Evolutionary conservation across 2,888 invertebrate species (phyloP).

Genomic region (Stenotaenia linearis): DNA sequence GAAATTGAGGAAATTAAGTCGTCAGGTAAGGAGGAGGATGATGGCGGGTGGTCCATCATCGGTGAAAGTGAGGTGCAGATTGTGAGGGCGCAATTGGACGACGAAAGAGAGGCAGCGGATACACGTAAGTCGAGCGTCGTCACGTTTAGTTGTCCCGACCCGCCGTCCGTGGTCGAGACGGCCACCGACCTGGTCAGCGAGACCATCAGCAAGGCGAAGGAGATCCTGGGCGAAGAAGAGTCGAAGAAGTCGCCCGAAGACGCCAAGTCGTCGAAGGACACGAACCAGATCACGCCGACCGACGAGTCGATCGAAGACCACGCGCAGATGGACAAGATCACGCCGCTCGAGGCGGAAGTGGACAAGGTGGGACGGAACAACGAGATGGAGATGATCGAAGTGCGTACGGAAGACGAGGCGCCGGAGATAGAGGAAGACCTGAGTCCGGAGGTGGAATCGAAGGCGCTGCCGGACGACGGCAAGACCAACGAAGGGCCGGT

Average conservation of each 20-base stretch:
- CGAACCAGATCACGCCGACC: constrained; percentile 37
- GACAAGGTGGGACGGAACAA: constrained; percentile 33
- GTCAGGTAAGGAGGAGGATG: not conserved
- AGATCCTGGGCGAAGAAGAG: constrained; percentile 1
- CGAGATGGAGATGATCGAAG: constrained; percentile 43
- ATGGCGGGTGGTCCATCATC: not conserved
- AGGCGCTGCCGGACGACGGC: constrained; percentile 7
- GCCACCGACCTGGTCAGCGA: constrained; percentile 13
- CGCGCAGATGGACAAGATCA: constrained; percentile 39
- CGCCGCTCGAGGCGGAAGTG: constrained; percentile 37
- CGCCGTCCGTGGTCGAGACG: not conserved
- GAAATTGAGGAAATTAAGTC: not conserved
- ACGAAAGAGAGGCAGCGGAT: not conserved
- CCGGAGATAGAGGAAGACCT: constrained; percentile 45
- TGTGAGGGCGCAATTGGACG: constrained; percentile 2
- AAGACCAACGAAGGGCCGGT: not conserved
- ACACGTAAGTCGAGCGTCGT: not conserved
- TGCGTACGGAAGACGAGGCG: constrained; percentile 47
- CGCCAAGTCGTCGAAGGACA: not conserved
- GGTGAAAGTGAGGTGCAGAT: not conserved
- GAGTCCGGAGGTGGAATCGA: constrained; percentile 39
- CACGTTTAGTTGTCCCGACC: not conserved
- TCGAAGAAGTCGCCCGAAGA: not conserved
- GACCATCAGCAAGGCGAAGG: constrained; percentile 13
- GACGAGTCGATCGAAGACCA: constrained; percentile 40